Evolutionary conservation across 2,797 vertebrate species (phyloP).

Genomic region (Phylloscopus collybita): DNA sequence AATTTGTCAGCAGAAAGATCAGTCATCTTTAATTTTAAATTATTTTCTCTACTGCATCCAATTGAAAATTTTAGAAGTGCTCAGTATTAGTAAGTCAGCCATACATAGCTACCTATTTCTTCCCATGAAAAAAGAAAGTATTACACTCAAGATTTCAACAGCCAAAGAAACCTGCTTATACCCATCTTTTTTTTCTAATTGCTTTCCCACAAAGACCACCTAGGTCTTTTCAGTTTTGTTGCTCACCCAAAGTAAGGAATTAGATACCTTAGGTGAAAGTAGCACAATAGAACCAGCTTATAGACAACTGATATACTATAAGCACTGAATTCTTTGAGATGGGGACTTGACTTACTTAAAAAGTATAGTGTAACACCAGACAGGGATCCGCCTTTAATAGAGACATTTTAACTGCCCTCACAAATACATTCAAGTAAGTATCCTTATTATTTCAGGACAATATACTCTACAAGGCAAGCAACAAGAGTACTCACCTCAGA

Average conservation of each 20-base stretch:
- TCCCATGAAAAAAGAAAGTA: slow-evolving; percentile 46
- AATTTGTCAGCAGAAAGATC: slow-evolving; percentile 83
- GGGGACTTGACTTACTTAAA: slow-evolving; percentile 21
- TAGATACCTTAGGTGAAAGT: not conserved
- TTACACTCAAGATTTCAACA: not conserved
- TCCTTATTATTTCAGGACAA: slow-evolving; percentile 31
- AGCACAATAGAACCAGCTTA: slow-evolving; percentile 33
- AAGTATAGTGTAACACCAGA: no score
- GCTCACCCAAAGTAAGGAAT: slow-evolving; percentile 40
- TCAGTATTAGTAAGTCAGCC: not conserved
- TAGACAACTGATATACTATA: not conserved
- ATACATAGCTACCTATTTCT: slow-evolving; percentile 37
- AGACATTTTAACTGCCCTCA: slow-evolving; percentile 53
- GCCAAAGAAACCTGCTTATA: slow-evolving; percentile 55
- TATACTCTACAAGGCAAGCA: slow-evolving; percentile 50
- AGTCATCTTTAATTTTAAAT: slow-evolving; percentile 70
- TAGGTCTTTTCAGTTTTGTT: slow-evolving; percentile 49
- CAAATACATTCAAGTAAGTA: slow-evolving; percentile 53
- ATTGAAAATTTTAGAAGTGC: slow-evolving; percentile 55
- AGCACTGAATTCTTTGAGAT: slow-evolving; percentile 53
- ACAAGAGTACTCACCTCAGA: not conserved
- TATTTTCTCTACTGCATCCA: slow-evolving; percentile 70
- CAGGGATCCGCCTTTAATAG: not conserved
- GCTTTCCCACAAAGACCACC: slow-evolving; percentile 29
- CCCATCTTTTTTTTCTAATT: slow-evolving; percentile 37